Percentiles rank a stretch among this genome's conserved stretches.
Conservation (phyloP, 1,140 invertebrate species). For the Drosophila bipectinata region DNA sequence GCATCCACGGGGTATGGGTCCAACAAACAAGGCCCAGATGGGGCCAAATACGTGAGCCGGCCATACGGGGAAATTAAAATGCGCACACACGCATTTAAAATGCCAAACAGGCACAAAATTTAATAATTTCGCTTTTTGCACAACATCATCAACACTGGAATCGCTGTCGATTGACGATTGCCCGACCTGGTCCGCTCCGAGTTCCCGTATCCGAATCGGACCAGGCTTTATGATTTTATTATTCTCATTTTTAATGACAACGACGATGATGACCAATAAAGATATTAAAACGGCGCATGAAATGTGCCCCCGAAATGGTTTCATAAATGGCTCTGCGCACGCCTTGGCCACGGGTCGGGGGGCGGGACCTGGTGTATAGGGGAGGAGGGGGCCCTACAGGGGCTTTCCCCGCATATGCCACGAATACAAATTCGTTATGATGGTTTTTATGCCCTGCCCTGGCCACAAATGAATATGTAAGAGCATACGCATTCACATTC, state of each 20-base stretch:
- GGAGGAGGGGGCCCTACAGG: slow-evolving; percentile 2
- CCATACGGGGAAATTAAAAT: slow-evolving; percentile 54
- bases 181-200: slow-evolving; percentile 16
- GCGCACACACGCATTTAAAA: slow-evolving; percentile 64
- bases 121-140: slow-evolving; percentile 83
- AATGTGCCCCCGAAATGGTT: slow-evolving; percentile 78
- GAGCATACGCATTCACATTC: slow-evolving; percentile 40
- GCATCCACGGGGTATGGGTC: not conserved
- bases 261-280: slow-evolving; percentile 82
- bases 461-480: slow-evolving; percentile 73
- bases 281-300: slow-evolving; percentile 81
- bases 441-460: slow-evolving; percentile 43
- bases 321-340: slow-evolving; percentile 72
- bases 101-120: slow-evolving; percentile 72
- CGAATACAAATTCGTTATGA: slow-evolving; percentile 64
- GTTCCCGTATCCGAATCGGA: slow-evolving; percentile 9
- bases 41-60: slow-evolving; percentile 48
- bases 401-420: slow-evolving; percentile 67
- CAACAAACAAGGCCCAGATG: slow-evolving; percentile 38
- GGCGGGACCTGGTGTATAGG: not conserved
- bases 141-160: slow-evolving; percentile 55
- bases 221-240: slow-evolving; percentile 75
- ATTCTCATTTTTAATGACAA: slow-evolving; percentile 80
- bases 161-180: slow-evolving; percentile 46
- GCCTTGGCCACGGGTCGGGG: slow-evolving; percentile 19